A percentile compares a stretch with the other conserved stretches of the same genome.
phyloP scores from a whole-genome alignment of 2,113 vertebrate genomes.

The Sander vitreus region DNA sequence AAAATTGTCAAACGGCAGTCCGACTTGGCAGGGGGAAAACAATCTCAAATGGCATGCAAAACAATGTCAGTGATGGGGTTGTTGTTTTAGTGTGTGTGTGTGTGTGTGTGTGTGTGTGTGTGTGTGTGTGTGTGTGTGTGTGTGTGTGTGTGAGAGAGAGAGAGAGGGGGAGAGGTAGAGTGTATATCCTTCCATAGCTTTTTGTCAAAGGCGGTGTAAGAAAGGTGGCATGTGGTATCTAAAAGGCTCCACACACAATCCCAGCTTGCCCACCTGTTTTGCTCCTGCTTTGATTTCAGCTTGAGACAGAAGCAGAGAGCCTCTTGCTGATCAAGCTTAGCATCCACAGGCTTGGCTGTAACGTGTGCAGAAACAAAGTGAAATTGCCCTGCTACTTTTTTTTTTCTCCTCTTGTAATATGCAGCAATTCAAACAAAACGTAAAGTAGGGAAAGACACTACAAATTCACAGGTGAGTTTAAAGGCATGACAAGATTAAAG shows the following conservation, averaged over 20 bases:
- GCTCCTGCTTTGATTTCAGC: constrained; percentile 67
- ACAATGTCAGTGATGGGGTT: constrained; percentile 45
- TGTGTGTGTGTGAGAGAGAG: neutral
- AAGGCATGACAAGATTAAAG: constrained; percentile 11
- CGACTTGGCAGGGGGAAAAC: constrained; percentile 54
- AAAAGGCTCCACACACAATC: constrained; percentile 64
- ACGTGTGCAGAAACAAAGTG: constrained; percentile 30
- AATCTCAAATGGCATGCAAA: constrained; percentile 66
- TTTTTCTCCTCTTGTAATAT: constrained; percentile 14
- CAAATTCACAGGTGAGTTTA: constrained; percentile 23
- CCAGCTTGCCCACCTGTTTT: constrained; percentile 55
- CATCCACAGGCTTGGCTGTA: constrained; percentile 31
- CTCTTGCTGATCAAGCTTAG: constrained; percentile 48
- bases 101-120: too few relatives aligned
- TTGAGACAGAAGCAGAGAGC: constrained; percentile 57
- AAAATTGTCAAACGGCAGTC: constrained; percentile 71
- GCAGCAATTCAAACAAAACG: neutral
- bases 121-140: too few relatives aligned
- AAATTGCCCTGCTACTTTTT: constrained; percentile 22
- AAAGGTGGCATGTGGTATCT: constrained; percentile 64
- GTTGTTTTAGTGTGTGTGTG: constrained; percentile 14
- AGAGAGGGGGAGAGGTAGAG: neutral
- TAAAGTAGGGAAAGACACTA: neutral
- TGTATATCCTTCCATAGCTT: constrained; percentile 20
- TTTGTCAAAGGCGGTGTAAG: constrained; percentile 56